phyloP scores from a whole-genome alignment of 2,797 vertebrate species.

The Agapornis canus region DNA sequence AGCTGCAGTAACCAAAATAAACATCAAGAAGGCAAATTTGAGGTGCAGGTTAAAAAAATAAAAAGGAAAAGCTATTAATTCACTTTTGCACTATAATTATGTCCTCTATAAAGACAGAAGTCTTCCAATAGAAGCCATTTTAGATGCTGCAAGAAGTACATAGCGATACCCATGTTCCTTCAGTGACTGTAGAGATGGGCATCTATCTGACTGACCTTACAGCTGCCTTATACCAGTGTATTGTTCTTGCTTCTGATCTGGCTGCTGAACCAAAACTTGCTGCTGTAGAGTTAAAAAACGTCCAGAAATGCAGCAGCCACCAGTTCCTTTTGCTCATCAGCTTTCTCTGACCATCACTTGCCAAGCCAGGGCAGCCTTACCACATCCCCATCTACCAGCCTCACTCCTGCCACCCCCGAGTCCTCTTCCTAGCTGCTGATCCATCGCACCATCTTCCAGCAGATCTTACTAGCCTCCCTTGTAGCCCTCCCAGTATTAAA shows the following conservation, averaged over 20 bases:
- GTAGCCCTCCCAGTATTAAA: background rate
- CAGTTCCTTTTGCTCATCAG: background rate
- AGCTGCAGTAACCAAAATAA: conserved; percentile 32
- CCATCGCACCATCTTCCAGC: background rate
- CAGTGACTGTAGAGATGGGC: background rate
- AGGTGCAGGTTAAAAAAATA: background rate
- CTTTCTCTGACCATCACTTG: background rate
- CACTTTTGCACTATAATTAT: background rate
- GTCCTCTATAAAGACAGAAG: background rate
- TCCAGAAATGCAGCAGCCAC: background rate
- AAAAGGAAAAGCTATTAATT: background rate
- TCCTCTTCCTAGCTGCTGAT: background rate
- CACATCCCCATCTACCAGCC: background rate
- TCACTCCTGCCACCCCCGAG: background rate
- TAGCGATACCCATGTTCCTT: background rate
- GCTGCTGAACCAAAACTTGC: background rate
- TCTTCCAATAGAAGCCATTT: background rate
- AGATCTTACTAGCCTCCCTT: background rate
- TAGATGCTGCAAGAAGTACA: background rate
- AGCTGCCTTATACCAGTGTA: background rate
- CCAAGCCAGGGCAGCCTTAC: background rate
- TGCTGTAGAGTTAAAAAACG: background rate
- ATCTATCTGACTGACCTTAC: background rate
- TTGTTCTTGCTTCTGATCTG: background rate
- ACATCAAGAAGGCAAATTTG: background rate